phyloP scores from a whole-genome alignment of 2,888 invertebrate species.

The Campaea margaritaria region DNA sequence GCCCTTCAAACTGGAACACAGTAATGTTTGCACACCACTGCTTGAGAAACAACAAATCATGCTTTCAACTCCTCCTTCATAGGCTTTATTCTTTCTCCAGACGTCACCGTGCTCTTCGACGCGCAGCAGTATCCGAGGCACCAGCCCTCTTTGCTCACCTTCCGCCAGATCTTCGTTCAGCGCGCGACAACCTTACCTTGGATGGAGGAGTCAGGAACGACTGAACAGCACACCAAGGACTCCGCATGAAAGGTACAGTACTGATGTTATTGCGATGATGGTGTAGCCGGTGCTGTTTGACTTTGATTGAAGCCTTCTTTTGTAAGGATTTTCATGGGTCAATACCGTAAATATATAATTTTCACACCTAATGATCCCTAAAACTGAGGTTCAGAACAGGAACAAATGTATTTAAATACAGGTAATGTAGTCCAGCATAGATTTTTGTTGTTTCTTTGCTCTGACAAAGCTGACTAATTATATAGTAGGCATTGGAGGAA shows the following conservation, averaged over 20 bases:
- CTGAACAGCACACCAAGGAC: constrained; percentile 92
- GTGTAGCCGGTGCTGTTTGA: not conserved
- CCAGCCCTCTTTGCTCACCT: constrained; percentile 88
- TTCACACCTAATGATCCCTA: too few relatives aligned
- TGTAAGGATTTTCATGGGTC: too few relatives aligned
- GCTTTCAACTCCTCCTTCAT: not conserved
- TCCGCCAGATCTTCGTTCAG: constrained; percentile 90
- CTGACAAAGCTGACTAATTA: too few relatives aligned
- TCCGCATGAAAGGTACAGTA: constrained; percentile 90
- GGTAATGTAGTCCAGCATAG: too few relatives aligned
- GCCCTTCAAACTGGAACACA: too few relatives aligned
- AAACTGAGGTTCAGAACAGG: too few relatives aligned
- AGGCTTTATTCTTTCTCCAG: constrained; percentile 56
- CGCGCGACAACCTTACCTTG: constrained; percentile 94
- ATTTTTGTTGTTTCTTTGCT: too few relatives aligned
- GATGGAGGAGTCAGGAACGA: constrained; percentile 95
- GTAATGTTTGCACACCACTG: too few relatives aligned
- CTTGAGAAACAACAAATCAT: too few relatives aligned
- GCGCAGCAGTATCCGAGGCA: constrained; percentile 89
- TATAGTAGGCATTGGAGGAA: too few relatives aligned
- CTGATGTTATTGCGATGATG: not conserved
- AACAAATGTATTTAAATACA: too few relatives aligned
- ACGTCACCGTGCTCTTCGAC: constrained; percentile 91
- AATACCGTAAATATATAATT: too few relatives aligned
- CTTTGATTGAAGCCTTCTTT: not conserved